phyloP scores from a whole-genome alignment of 2,888 invertebrate genomes.

The Ptychoptera albimana region DNA sequence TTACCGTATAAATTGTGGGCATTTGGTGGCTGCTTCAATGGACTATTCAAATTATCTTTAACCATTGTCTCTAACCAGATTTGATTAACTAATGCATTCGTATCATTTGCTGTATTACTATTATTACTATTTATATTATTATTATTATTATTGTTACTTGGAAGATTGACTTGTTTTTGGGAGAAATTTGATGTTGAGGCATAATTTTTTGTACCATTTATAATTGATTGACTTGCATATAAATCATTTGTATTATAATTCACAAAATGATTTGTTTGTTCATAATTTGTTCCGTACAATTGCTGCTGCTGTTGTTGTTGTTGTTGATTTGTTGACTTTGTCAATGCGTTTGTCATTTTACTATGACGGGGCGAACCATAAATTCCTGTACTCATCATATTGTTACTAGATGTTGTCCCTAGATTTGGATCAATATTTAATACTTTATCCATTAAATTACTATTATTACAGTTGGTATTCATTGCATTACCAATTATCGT shows the following conservation, averaged over 20 bases:
- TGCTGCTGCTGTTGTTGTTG: background rate
- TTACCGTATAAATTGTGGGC: constrained; percentile 14
- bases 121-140: constrained; percentile 3
- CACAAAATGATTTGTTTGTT: background rate
- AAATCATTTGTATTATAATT: background rate
- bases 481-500: too few relatives aligned
- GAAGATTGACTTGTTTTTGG: constrained; percentile 23
- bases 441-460: too few relatives aligned
- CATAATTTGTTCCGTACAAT: background rate
- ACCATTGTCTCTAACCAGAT: constrained; percentile 34
- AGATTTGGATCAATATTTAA: background rate
- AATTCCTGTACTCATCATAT: background rate
- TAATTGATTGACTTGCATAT: background rate
- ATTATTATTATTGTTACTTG: constrained; percentile 8
- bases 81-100: constrained; percentile 30
- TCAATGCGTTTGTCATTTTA: too few relatives aligned
- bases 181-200: constrained; percentile 7
- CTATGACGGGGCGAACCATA: too few relatives aligned
- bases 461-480: too few relatives aligned
- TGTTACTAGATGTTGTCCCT: constrained; percentile 7
- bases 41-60: constrained; percentile 15
- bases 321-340: background rate
- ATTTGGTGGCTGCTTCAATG: constrained; percentile 10
- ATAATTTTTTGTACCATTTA: constrained; percentile 2
- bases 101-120: too few relatives aligned